Evolutionary conservation across 2,797 vertebrate species (phyloP), one percentile per base, ranked within the genome.

Genomic region (Chaetophractus vellerosus): DNA sequence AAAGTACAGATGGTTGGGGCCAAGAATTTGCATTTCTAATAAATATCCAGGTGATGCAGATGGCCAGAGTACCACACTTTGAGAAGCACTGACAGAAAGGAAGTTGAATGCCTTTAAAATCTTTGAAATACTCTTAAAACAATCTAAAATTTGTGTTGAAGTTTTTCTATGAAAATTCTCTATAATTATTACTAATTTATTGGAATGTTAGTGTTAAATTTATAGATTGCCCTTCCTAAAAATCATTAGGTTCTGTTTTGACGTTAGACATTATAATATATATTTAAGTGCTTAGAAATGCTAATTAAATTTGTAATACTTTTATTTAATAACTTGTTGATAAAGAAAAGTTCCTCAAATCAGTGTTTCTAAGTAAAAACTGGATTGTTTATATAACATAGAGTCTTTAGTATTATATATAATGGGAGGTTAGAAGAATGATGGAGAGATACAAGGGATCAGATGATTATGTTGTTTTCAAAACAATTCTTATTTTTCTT

Each of bases 251-350:
- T 88, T 94, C 26, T 57, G 50, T 52, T 94, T 68, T 69, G 45
- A 76, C n/a, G 33, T 88, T 90, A 52, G 71, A 90, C 80, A 71
- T 89, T 38, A 79, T 66, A 74, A 19, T 18, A 3, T 68, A n/a
- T 91, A 75, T 95, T 94, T 55, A 94, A 87, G 50, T 86, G 23
- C 6, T 69, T 93, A 94, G 52, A 96, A 86, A 57, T 88, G 28
- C 3, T 69, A 74, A 69, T 31, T 83, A 24, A 86, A 89, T 69
- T 61, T 15, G 0, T 36, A 83, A 41, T 92, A 52, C 8, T 66
- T 95, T 83, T 1, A 86, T 38, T 45, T 80, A 66, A 59, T 41
- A 69, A 84, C 33, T 91, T 79, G 11, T 36, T 87, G 38, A 59
- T 93, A 57, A 72, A 57, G 23, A 68, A 78, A 95, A 76, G n/a